Evolutionary conservation across 2,888 invertebrate species (phyloP).

Genomic region (Synergus umbraculus): DNA sequence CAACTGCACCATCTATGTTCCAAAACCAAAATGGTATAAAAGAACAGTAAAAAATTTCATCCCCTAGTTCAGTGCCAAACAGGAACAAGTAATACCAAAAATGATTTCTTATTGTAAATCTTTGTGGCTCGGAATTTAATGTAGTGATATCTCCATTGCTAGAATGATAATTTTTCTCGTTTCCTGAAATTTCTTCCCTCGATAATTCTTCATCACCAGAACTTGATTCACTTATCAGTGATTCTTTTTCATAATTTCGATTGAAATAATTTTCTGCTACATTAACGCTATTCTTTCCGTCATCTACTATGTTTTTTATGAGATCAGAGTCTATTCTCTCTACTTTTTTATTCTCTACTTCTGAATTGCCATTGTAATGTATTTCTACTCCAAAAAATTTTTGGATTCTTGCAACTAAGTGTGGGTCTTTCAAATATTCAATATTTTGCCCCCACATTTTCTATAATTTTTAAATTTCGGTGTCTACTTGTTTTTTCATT

Average conservation of each 20-base stretch:
- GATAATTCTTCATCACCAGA: slow-evolving; percentile 72
- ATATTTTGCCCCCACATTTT: slow-evolving; percentile 74
- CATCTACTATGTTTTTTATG: slow-evolving; percentile 42
- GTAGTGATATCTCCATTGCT: slow-evolving; percentile 77
- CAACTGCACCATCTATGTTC: slow-evolving; percentile 94
- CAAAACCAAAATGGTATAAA: slow-evolving; percentile 97
- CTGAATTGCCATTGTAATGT: slow-evolving; percentile 52
- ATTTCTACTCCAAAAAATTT: slow-evolving; percentile 87
- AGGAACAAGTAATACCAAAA: slow-evolving; percentile 92
- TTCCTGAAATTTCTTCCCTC: slow-evolving; percentile 42
- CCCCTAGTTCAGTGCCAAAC: slow-evolving; percentile 91
- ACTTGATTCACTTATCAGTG: slow-evolving; percentile 64
- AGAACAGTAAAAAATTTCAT: slow-evolving; percentile 93
- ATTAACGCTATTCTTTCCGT: slow-evolving; percentile 32
- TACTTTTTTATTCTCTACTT: slow-evolving; percentile 22
- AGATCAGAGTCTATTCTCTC: slow-evolving; percentile 47
- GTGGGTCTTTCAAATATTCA: slow-evolving; percentile 86
- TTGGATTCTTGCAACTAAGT: slow-evolving; percentile 88
- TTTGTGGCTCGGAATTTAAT: slow-evolving; percentile 73
- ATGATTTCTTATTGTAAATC: slow-evolving; percentile 82
- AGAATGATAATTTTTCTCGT: slow-evolving; percentile 41
- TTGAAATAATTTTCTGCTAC: slow-evolving; percentile 33
- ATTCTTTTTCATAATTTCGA: slow-evolving; percentile 48
- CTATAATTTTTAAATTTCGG: slow-evolving; percentile 37
- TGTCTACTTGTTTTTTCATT: slow-evolving; percentile 17